Base-by-base conservation (phyloP, 2,888 invertebrate species). In the Lamellibrachia columna region DNA sequence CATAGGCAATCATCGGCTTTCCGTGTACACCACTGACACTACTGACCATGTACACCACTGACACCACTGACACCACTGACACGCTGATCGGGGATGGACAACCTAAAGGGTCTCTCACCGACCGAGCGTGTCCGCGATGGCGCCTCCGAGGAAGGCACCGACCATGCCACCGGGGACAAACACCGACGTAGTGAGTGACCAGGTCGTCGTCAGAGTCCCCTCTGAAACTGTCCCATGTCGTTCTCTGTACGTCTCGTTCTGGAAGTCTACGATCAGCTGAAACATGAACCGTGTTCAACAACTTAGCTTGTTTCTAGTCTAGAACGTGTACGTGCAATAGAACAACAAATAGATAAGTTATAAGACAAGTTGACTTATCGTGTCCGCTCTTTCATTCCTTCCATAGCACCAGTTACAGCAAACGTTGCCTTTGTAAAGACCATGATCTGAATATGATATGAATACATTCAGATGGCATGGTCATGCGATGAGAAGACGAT, bases 121-220 rank as follows among this genome's bases (percentile, higher is more conserved):
- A 97, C 99, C 99, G 97, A 99, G 99, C 96, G 98, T 98, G 97
- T 99, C 99, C 95, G 99, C 99, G 95, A 99, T 98, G 97, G 98
- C 98, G 94, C 99, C 99, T 90, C 99, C 99, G 94, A 98, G 98
- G 97, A 99, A 98, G 94, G 99, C 99, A 93, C 99, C 99, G 94
- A 99, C 97, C 99, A 99, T 99, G 93, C 99, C 99, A 94, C 99
- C 99, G 95, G 99, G 98, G 94, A 99, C 93, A 93, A 94, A 94
- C 91, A 93, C 91, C 96, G 99, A 98, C 95, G 99, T 99, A 55
- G 99, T 99, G 95, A 99, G 97, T 0, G 98, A 97, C 98, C 98
- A 98, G 52, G 98, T 97, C n/a, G 93, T 4, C 0, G 93, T 93
- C 4, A 94, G 58, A 11, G 91, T 90, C 52, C 28, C 52, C 60